Conservation (phyloP, 2,797 vertebrate species). For the Rhinella marina region DNA sequence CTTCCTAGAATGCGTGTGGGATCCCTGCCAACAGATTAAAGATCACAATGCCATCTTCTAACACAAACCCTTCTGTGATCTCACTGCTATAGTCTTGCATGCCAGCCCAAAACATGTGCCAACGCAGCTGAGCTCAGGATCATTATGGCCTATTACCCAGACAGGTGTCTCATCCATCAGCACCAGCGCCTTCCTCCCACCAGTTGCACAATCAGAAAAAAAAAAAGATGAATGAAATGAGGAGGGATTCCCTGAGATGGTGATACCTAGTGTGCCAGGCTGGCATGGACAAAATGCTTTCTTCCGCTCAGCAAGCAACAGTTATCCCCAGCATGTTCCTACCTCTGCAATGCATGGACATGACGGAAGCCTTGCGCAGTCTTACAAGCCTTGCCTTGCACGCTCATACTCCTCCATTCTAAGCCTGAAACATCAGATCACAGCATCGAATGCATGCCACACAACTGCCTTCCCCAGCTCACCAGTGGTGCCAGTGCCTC, state of each 20-base stretch:
- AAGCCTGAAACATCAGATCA: background rate
- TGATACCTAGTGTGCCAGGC: slow-evolving; percentile 15
- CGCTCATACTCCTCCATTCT: background rate
- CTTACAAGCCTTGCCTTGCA: background rate
- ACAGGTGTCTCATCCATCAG: slow-evolving; percentile 6
- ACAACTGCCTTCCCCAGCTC: background rate
- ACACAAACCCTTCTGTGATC: background rate
- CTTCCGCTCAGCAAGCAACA: slow-evolving; percentile 18
- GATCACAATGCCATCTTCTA: background rate
- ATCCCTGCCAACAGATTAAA: background rate
- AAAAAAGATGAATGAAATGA: slow-evolving; percentile 16
- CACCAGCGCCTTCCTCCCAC: background rate
- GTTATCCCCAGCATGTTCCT: slow-evolving; percentile 16
- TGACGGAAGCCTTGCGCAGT: background rate
- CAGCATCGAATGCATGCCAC: background rate
- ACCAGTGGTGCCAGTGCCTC: background rate
- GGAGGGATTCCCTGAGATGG: slow-evolving; percentile 40
- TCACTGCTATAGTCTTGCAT: background rate
- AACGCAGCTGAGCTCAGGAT: background rate
- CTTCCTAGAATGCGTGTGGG: slow-evolving; percentile 14
- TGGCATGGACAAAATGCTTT: slow-evolving; percentile 6
- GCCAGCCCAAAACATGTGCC: slow-evolving; percentile 9
- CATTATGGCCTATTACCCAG: background rate
- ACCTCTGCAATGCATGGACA: slow-evolving; percentile 48
- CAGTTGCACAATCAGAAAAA: slow-evolving; percentile 48